phyloP scores from a whole-genome alignment of 1,140 invertebrate genomes.

The Aphelinus certus region DNA sequence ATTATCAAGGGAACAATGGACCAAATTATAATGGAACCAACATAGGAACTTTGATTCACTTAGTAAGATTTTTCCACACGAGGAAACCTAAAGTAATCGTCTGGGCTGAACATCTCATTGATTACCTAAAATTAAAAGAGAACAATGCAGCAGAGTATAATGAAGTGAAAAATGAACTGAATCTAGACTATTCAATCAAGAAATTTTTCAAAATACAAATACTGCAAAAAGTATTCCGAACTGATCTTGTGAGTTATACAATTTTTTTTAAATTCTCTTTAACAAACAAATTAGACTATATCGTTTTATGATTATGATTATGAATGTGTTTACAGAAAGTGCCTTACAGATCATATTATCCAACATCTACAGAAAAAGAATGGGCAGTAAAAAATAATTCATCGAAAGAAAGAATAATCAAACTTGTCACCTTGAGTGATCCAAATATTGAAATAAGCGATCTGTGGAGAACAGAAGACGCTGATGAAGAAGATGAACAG shows the following conservation, averaged over 20 bases:
- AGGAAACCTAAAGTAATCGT: constrained; percentile 68
- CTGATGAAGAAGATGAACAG: constrained; percentile 62
- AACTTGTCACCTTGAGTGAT: constrained; percentile 67
- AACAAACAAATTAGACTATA: constrained; percentile 20
- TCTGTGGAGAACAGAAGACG: constrained; percentile 62
- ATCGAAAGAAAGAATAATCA: constrained; percentile 65
- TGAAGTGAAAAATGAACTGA: constrained; percentile 64
- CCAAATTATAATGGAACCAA: constrained; percentile 61
- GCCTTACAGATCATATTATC: constrained; percentile 71
- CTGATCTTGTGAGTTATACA: constrained; percentile 56
- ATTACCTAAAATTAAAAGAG: constrained; percentile 68
- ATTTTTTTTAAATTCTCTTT: constrained; percentile 43
- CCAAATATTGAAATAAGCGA: constrained; percentile 64
- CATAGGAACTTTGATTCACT: constrained; percentile 65
- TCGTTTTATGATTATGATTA: constrained; percentile 24
- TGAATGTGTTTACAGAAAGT: constrained; percentile 57
- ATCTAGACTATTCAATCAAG: constrained; percentile 61
- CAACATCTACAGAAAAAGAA: constrained; percentile 66
- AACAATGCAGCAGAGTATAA: constrained; percentile 67
- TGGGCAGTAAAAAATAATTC: constrained; percentile 66
- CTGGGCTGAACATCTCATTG: constrained; percentile 68
- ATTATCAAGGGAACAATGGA: constrained; percentile 58
- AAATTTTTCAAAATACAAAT: constrained; percentile 65
- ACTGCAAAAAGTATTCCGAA: constrained; percentile 63
- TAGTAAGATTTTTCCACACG: constrained; percentile 71